Percentiles rank a stretch among this genome's conserved stretches.
These are phyloP conservation scores for Oscheius sp. DNA, from an alignment of 2,888 invertebrate species.

Conservation along the genomic window DNA sequence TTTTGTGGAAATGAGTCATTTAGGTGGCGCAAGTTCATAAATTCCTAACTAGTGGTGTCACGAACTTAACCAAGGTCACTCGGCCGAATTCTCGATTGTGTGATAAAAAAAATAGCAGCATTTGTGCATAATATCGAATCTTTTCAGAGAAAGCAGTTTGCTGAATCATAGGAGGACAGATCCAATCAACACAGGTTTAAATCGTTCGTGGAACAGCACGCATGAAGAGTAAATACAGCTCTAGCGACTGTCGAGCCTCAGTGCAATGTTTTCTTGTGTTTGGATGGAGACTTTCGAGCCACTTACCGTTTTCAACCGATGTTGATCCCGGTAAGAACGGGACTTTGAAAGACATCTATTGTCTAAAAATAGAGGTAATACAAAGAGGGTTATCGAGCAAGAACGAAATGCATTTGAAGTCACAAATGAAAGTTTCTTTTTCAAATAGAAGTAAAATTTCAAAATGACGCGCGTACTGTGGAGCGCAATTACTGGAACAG, in stretches of 20 bases:
- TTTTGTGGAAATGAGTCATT: background rate
- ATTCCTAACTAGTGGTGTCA: background rate
- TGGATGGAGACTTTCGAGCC: background rate
- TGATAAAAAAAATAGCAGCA: too few relatives aligned
- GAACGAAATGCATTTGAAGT: background rate
- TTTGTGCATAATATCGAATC: too few relatives aligned
- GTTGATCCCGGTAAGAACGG: background rate
- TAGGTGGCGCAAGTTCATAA: background rate
- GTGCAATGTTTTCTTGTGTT: background rate
- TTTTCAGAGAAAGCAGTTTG: too few relatives aligned
- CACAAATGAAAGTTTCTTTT: background rate
- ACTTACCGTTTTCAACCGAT: constrained; percentile 9
- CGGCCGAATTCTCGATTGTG: too few relatives aligned
- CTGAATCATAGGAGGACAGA: too few relatives aligned
- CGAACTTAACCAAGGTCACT: too few relatives aligned
- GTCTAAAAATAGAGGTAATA: background rate
- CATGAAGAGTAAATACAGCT: constrained; percentile 20
- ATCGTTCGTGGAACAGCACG: too few relatives aligned
- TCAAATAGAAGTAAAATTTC: background rate
- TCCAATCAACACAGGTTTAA: too few relatives aligned
- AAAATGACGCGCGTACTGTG: constrained; percentile 1
- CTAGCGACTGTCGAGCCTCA: background rate
- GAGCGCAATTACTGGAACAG: too few relatives aligned
- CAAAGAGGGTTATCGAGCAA: background rate
- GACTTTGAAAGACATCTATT: constrained; percentile 16